These are phyloP conservation scores for Cryptocephalus moraei DNA, from an alignment of 2,888 invertebrate genomes.

Conservation along the genomic window DNA sequence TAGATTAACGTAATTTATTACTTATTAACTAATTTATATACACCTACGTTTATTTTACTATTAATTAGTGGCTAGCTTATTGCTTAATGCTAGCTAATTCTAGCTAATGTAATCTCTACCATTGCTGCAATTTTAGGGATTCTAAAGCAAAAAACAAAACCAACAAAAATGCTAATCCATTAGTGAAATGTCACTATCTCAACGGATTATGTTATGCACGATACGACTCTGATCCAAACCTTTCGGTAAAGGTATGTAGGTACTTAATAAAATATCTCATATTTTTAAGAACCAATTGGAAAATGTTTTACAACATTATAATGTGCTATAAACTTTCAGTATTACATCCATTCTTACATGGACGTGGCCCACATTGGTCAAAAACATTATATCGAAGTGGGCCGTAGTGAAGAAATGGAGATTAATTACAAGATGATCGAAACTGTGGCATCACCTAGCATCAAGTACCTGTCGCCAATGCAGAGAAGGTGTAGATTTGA, in stretches of 20 bases:
- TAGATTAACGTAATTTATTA: too few species aligned
- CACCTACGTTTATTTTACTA: too few species aligned
- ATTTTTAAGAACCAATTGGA: background rate
- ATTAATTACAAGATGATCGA: conserved; percentile 40
- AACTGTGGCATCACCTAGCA: conserved; percentile 40
- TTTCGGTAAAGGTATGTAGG: conserved; percentile 33
- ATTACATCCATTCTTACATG: conserved; percentile 49
- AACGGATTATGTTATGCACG: conserved; percentile 40
- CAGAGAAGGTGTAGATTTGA: conserved; percentile 47
- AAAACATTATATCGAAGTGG: conserved; percentile 23
- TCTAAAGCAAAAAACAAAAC: background rate
- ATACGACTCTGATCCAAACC: conserved; percentile 36
- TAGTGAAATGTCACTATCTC: conserved; percentile 34
- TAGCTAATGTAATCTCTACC: background rate
- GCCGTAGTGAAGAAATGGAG: conserved; percentile 36
- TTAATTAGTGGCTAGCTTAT: too few species aligned
- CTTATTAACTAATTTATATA: background rate
- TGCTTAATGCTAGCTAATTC: too few species aligned
- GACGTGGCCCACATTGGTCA: conserved; percentile 44
- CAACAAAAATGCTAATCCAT: background rate
- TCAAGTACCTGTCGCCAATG: conserved; percentile 37
- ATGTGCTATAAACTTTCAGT: too few species aligned
- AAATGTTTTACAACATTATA: too few species aligned
- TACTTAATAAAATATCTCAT: background rate
- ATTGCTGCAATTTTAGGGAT: background rate